Percentiles rank a stretch among this genome's conserved stretches.
Evolutionary conservation across 2,113 vertebrate species (phyloP).

Genomic region (Carlito syrichta): DNA sequence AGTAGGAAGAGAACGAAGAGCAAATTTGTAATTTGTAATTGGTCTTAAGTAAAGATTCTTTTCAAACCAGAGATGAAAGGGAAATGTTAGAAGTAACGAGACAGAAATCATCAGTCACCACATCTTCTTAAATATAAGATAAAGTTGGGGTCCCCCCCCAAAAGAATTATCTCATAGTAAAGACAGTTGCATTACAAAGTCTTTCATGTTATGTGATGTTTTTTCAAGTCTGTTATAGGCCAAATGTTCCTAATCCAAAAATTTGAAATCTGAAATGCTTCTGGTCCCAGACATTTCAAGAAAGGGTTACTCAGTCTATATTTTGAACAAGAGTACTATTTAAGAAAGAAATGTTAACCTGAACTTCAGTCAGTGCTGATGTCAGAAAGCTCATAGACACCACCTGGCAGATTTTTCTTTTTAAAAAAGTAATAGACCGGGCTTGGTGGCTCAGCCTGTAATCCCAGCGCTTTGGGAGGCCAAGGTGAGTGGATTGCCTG

Average conservation of each 20-base stretch:
- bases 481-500: too few relatives aligned
- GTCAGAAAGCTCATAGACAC: not conserved
- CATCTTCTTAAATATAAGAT: not conserved
- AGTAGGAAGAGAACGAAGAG: not conserved
- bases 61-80: not conserved
- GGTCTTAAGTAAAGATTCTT: not conserved
- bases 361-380: not conserved
- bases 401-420: not conserved
- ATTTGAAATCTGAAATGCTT: not conserved
- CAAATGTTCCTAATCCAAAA: not conserved
- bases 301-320: not conserved
- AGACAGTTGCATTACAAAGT: not conserved
- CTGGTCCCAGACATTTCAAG: not conserved
- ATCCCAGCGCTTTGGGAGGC: too few relatives aligned
- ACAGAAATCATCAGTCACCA: not conserved
- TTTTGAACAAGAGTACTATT: conserved; percentile 10
- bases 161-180: not conserved
- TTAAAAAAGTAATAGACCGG: not conserved
- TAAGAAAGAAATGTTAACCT: not conserved
- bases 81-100: not conserved
- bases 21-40: not conserved
- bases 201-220: not conserved
- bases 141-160: not conserved
- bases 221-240: not conserved
- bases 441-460: too few relatives aligned